Conservation (phyloP, 1,140 invertebrate genomes). For the Grapholita molesta region DNA sequence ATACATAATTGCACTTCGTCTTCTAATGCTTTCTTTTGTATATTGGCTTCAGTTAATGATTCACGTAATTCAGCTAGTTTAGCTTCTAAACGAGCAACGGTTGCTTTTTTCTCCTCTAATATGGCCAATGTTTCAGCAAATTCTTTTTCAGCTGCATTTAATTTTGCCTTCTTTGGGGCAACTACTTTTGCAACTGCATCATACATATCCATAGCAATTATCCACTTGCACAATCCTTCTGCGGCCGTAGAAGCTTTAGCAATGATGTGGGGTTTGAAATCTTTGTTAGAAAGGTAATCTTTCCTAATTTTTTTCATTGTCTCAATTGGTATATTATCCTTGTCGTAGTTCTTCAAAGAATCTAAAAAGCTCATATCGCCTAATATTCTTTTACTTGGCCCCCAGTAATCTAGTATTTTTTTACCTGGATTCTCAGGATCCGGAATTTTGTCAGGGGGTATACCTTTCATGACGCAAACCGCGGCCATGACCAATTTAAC, state of each 20-base stretch:
- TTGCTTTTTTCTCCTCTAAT: constrained; percentile 87
- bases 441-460: constrained; percentile 90
- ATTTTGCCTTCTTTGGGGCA: constrained; percentile 89
- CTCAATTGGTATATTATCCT: constrained; percentile 91
- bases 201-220: constrained; percentile 95
- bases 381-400: constrained; percentile 92
- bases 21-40: constrained; percentile 89
- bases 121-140: constrained; percentile 89
- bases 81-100: constrained; percentile 86
- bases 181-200: constrained; percentile 94
- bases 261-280: constrained; percentile 93
- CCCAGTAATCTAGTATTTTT: constrained; percentile 94
- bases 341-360: constrained; percentile 92
- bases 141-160: constrained; percentile 87
- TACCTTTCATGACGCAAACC: constrained; percentile 93
- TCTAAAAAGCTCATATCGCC: constrained; percentile 94
- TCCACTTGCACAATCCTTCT: constrained; percentile 95
- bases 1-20: constrained; percentile 93
- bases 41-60: constrained; percentile 83
- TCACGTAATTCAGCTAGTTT: constrained; percentile 86
- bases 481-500: constrained; percentile 97
- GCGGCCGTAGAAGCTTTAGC: constrained; percentile 94
- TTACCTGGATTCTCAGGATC: constrained; percentile 86
- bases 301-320: constrained; percentile 92
- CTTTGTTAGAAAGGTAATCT: constrained; percentile 89